Evolutionary conservation across 2,888 invertebrate genomes (phyloP).

Genomic region (Calameuta pallipes): DNA sequence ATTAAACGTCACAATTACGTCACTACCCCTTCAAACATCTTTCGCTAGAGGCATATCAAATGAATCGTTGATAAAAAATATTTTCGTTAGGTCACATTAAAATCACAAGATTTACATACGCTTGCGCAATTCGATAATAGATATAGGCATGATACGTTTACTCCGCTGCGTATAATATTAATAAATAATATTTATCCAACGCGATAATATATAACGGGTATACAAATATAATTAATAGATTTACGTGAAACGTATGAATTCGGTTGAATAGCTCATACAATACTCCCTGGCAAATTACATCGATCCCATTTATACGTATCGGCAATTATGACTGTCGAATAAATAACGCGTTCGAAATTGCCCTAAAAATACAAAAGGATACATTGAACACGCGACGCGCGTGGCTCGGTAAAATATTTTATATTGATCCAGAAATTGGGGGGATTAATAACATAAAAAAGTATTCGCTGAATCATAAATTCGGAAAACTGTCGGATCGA

Average conservation of each 20-base stretch:
- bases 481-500: neutral
- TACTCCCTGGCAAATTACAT: neutral
- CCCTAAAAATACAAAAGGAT: too few species aligned
- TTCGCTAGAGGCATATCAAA: too few species aligned
- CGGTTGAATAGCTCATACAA: too few species aligned
- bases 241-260: neutral
- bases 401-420: neutral
- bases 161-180: too few species aligned
- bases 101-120: too few species aligned
- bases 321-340: neutral
- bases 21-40: too few species aligned
- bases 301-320: neutral
- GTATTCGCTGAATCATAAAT: neutral
- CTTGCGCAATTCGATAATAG: neutral
- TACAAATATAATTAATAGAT: neutral
- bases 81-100: too few species aligned
- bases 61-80: too few species aligned
- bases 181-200: neutral
- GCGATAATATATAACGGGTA: neutral
- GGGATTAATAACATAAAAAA: neutral
- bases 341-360: neutral
- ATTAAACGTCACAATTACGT: too few species aligned
- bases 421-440: neutral
- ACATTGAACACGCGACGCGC: neutral
- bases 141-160: neutral